Percentiles rank a stretch among this genome's conserved stretches.
These are phyloP conservation scores for Agonopterix arenella DNA, from an alignment of 2,888 invertebrate species.

Conservation along the genomic window DNA sequence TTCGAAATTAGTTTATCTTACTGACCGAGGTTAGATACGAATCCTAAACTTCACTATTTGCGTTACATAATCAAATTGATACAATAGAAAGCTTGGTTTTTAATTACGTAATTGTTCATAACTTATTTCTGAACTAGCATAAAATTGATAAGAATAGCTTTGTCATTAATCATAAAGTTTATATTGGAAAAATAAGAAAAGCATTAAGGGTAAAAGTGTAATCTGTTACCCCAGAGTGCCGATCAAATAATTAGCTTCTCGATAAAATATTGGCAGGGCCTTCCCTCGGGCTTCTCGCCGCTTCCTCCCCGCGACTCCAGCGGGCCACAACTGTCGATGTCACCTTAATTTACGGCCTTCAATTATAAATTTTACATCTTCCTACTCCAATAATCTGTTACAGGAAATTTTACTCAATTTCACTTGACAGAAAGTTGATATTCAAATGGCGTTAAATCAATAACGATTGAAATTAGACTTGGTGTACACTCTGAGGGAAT, in stretches of 20 bases:
- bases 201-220: slow-evolving; percentile 36
- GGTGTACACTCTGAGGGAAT: neutral
- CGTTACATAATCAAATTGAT: no score
- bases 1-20: slow-evolving; percentile 8
- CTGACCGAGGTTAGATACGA: slow-evolving; percentile 4
- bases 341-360: slow-evolving; percentile 77
- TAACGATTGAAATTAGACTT: slow-evolving; percentile 1
- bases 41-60: neutral
- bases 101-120: neutral
- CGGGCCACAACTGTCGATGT: slow-evolving; percentile 75
- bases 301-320: slow-evolving; percentile 28
- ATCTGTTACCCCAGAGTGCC: slow-evolving; percentile 44
- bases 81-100: no score
- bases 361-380: slow-evolving; percentile 73
- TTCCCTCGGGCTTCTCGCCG: slow-evolving; percentile 31
- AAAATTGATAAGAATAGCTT: neutral
- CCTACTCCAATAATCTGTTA: slow-evolving; percentile 11
- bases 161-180: slow-evolving; percentile 45
- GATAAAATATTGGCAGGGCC: slow-evolving; percentile 68
- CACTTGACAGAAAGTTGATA: neutral
- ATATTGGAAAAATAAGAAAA: slow-evolving; percentile 40
- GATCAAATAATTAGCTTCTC: slow-evolving; percentile 70
- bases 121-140: slow-evolving; percentile 1
- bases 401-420: slow-evolving; percentile 6
- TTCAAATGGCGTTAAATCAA: neutral